These are phyloP conservation scores for Pseudomyrmex cubaensis DNA, from an alignment of 1,140 invertebrate genomes.

Conservation along the genomic window DNA sequence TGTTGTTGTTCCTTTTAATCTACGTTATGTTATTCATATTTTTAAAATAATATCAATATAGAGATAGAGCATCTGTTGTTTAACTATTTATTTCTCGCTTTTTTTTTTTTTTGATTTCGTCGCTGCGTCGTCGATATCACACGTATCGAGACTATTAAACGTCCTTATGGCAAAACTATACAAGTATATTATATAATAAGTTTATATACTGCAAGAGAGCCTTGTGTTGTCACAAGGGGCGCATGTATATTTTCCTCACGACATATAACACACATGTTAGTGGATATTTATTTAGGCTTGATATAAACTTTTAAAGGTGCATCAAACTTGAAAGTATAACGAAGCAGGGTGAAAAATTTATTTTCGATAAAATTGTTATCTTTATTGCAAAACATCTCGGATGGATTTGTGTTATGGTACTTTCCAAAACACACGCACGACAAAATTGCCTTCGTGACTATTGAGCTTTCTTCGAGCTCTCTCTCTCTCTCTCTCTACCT, in stretches of 20 bases:
- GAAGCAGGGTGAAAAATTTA: slow-evolving; percentile 58
- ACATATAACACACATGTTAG: slow-evolving; percentile 49
- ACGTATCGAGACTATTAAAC: slow-evolving; percentile 28
- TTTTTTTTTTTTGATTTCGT: background rate
- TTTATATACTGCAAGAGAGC: background rate
- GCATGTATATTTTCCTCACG: slow-evolving; percentile 61
- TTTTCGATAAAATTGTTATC: background rate
- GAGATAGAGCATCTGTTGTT: slow-evolving; percentile 15
- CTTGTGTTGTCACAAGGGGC: slow-evolving; percentile 32
- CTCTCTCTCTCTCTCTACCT: slow-evolving; percentile 39
- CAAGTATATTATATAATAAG: slow-evolving; percentile 48
- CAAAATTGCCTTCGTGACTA: slow-evolving; percentile 39
- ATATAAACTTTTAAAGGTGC: slow-evolving; percentile 62
- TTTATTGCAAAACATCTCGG: slow-evolving; percentile 4
- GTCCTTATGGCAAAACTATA: slow-evolving; percentile 53
- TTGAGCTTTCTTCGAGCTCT: slow-evolving; percentile 35
- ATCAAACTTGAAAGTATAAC: slow-evolving; percentile 52
- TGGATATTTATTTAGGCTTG: slow-evolving; percentile 64
- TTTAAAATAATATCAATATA: slow-evolving; percentile 31
- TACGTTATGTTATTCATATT: background rate
- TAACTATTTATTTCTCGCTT: slow-evolving; percentile 5
- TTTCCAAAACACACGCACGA: slow-evolving; percentile 16
- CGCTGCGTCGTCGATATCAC: slow-evolving; percentile 24
- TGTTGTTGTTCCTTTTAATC: slow-evolving; percentile 32
- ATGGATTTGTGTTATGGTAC: slow-evolving; percentile 1